Base-by-base conservation (phyloP, 2,888 invertebrate species). In the Hoplodrina ambigua region DNA sequence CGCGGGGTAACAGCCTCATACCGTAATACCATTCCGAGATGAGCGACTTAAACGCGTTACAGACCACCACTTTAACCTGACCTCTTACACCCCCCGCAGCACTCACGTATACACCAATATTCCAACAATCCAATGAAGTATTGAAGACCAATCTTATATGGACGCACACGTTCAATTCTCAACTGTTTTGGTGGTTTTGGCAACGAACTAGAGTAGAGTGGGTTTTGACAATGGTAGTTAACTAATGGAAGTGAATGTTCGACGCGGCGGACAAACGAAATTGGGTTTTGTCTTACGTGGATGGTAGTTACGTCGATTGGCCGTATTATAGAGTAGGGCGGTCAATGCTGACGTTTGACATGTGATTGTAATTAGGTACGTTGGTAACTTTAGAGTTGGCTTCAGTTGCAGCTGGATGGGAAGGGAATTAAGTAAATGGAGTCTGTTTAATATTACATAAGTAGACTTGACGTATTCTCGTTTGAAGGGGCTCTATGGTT, bases 1-100 rank as follows among this genome's bases (percentile, higher is more conserved):
- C 78, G 84, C 73, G 87, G 81, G 86, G 87, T 85, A 87, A 86
- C 88, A 85, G 88, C 90, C 87, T 91, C 91, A 91, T 91, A 87
- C 92, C 88, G 91, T 95, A 95, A 95, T 94, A 92, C 94, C 94
- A 94, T 95, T 95, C 91, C 92, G 94, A 94, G 95, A 95, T 94
- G 95, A 95, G 91, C 92, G 94, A 93, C 94, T 95, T 94, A 95
- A 95, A 94, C 90, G 88, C 87, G 93, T 95, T 95, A 94, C 85
- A 87, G 86, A 88, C 88, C 86, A 83, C 94, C 94, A 91, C 71
- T 73, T 30, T 77, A 88, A 78, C 84, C 52, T 87, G 92, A 91
- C 85, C 92, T 83, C 49, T 72, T 78, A 17, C 66, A 4, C 58
- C 78, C 81, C 80, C 58, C 75, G 69, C 79, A 80, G 46, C 65